Conservation (phyloP, 2,888 invertebrate species). For the Tachina grossa region DNA sequence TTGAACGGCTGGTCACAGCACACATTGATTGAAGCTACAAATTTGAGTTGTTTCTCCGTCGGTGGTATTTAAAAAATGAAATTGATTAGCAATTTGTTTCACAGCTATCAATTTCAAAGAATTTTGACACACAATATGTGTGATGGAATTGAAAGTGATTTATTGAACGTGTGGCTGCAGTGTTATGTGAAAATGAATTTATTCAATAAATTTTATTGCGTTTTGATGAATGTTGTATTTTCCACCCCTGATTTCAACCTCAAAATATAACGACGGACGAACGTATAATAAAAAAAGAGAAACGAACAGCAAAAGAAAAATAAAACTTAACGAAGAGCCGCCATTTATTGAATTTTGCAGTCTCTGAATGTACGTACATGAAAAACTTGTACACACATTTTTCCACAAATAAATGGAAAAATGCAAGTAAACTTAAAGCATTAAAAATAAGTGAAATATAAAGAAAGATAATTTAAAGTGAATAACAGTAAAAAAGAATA, state of each 20-base stretch:
- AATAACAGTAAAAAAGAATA: constrained; percentile 43
- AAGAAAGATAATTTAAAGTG: constrained; percentile 21
- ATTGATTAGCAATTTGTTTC: no score
- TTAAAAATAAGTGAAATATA: constrained; percentile 60
- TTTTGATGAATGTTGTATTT: background rate
- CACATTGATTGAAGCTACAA: no score
- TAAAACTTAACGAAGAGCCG: constrained; percentile 67
- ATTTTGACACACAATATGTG: no score
- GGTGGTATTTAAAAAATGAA: no score
- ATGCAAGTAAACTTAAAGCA: constrained; percentile 73
- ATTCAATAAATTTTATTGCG: no score
- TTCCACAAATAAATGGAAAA: constrained; percentile 61
- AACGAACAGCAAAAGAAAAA: constrained; percentile 56
- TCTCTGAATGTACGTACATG: constrained; percentile 72
- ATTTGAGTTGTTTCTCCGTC: no score
- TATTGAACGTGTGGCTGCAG: no score
- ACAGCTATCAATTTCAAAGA: no score
- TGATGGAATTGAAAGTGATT: no score
- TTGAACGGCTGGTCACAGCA: no score
- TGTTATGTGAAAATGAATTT: no score
- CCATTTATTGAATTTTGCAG: constrained; percentile 73
- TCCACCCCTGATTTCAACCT: constrained; percentile 2
- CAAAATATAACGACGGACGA: constrained; percentile 18
- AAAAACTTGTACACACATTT: constrained; percentile 77
- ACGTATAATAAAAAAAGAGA: constrained; percentile 8